phyloP scores from a whole-genome alignment of 2,888 invertebrate genomes.

The Hyposoter didymator region DNA sequence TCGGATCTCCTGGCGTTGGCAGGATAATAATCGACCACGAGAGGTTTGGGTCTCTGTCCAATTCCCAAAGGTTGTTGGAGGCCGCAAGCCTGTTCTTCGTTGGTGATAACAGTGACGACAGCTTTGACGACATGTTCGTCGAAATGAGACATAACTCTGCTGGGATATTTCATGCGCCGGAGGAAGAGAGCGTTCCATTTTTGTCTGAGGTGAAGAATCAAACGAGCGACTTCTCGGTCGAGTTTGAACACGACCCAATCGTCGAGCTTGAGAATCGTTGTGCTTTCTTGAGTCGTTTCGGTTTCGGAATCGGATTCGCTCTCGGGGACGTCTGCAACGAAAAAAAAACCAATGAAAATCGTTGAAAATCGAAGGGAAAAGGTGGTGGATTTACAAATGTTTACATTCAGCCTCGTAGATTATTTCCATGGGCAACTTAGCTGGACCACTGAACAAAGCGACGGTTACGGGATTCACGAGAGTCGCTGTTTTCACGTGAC shows the following conservation, averaged over 20 bases:
- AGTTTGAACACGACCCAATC: conserved; percentile 91
- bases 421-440: conserved; percentile 86
- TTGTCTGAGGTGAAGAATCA: conserved; percentile 89
- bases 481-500: conserved; percentile 92
- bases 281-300: conserved; percentile 85
- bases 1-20: conserved; percentile 80
- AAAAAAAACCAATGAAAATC: neutral
- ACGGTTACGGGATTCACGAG: conserved; percentile 93
- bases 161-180: conserved; percentile 87
- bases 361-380: neutral
- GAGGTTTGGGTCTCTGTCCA: conserved; percentile 90
- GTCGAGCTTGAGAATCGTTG: conserved; percentile 87
- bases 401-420: conserved; percentile 83
- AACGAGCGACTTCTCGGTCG: conserved; percentile 88
- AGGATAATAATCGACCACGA: conserved; percentile 86
- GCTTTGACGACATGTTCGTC: conserved; percentile 90
- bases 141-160: conserved; percentile 85
- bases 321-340: conserved; percentile 78
- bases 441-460: conserved; percentile 91
- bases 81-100: conserved; percentile 90
- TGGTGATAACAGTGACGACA: conserved; percentile 88
- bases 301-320: conserved; percentile 85
- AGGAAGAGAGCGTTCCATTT: conserved; percentile 90
- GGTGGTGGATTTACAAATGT: conserved; percentile 20
- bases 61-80: conserved; percentile 90